Evolutionary conservation across 2,888 invertebrate species (phyloP).

Genomic region (Rhyacophila evoluta): DNA sequence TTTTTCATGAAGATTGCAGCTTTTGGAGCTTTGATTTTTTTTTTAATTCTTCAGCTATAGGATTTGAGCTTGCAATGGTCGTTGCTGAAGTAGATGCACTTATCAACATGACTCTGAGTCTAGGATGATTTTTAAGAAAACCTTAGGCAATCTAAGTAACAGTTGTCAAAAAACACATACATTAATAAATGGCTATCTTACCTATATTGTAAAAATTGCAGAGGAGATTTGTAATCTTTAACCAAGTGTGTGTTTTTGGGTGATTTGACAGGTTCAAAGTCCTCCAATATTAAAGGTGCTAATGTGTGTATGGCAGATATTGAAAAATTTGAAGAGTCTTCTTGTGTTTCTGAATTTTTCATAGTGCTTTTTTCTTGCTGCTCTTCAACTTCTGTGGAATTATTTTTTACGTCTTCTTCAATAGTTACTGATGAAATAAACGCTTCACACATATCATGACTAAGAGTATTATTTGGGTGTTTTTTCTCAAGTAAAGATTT

Average conservation of each 20-base stretch:
- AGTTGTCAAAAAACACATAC: too few species aligned
- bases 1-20: too few species aligned
- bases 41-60: too few species aligned
- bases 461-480: not conserved
- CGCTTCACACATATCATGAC: not conserved
- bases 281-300: not conserved
- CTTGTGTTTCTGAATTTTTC: not conserved
- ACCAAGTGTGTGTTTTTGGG: not conserved
- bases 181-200: too few species aligned
- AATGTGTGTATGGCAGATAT: too few species aligned
- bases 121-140: too few species aligned
- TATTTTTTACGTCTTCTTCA: not conserved
- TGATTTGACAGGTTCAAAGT: not conserved
- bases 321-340: too few species aligned
- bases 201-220: conserved; percentile 41
- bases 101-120: too few species aligned
- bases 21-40: too few species aligned
- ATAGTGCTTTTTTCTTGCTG: not conserved
- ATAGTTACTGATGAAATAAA: not conserved
- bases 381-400: not conserved
- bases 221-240: conserved; percentile 48
- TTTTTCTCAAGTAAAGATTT: not conserved
- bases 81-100: too few species aligned
- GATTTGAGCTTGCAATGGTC: too few species aligned
- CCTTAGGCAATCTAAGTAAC: too few species aligned